Evolutionary conservation across 2,113 vertebrate genomes (phyloP).

Genomic region (Myanophis thanlyinensis): DNA sequence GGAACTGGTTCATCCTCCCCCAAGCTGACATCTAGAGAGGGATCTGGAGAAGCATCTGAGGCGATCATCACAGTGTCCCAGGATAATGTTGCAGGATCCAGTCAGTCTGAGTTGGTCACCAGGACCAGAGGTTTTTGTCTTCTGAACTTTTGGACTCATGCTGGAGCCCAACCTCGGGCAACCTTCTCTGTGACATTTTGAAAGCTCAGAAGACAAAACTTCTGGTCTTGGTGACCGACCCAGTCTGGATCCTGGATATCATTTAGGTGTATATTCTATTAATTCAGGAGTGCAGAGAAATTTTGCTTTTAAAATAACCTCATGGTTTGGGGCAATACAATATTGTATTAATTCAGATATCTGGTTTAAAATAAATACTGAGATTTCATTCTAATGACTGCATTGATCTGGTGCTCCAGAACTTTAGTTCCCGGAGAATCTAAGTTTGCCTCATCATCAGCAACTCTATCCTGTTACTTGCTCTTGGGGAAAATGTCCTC

Average conservation of each 20-base stretch:
- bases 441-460: not conserved
- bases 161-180: no score
- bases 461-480: not conserved
- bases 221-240: not conserved
- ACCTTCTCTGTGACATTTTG: no score
- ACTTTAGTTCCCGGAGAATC: not conserved
- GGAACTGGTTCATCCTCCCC: not conserved
- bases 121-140: not conserved
- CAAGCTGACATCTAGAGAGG: not conserved
- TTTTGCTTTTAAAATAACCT: not conserved
- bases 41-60: no score
- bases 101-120: no score
- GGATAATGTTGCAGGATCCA: not conserved
- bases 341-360: not conserved
- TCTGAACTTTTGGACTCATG: not conserved
- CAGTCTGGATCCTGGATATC: not conserved
- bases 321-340: not conserved
- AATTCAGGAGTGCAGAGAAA: not conserved
- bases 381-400: not conserved
- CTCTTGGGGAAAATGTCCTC: not conserved
- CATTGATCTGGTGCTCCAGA: not conserved
- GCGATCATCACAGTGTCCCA: not conserved
- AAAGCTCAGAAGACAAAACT: not conserved
- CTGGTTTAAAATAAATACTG: not conserved
- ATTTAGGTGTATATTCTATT: not conserved